Evolutionary conservation across 2,113 vertebrate genomes (phyloP).

Genomic region (Campylorhamphus procurvoides): DNA sequence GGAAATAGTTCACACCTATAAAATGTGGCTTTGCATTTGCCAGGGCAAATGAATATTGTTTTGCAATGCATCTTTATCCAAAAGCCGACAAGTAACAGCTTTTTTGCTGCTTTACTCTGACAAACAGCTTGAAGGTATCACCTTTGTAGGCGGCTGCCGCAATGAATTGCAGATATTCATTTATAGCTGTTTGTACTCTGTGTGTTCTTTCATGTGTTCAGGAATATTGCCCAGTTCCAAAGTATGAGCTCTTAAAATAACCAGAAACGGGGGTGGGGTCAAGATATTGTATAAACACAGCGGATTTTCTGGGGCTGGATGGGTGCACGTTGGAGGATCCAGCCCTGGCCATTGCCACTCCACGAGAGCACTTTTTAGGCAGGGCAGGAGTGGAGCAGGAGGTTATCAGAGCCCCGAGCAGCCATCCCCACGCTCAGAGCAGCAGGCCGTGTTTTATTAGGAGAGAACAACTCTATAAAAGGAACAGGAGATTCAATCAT

Average conservation of each 20-base stretch:
- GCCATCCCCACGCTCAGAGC: slow-evolving; percentile 62
- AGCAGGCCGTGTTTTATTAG: slow-evolving; percentile 83
- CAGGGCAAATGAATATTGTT: slow-evolving; percentile 59
- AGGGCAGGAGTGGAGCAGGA: slow-evolving; percentile 42
- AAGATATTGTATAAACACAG: slow-evolving; percentile 49
- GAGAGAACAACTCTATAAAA: slow-evolving; percentile 89
- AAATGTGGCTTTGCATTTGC: slow-evolving; percentile 63
- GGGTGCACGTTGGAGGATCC: neutral
- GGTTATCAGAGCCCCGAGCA: slow-evolving; percentile 48
- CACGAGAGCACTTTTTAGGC: slow-evolving; percentile 21
- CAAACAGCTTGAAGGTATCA: slow-evolving; percentile 74
- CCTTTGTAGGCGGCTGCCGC: slow-evolving; percentile 64
- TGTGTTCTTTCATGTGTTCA: slow-evolving; percentile 68
- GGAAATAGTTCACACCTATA: slow-evolving; percentile 76
- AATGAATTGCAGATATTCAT: slow-evolving; percentile 60
- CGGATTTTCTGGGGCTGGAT: neutral
- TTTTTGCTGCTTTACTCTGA: slow-evolving; percentile 56
- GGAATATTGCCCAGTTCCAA: slow-evolving; percentile 73
- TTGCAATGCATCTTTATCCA: slow-evolving; percentile 58
- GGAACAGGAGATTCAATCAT: slow-evolving; percentile 82
- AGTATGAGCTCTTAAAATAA: slow-evolving; percentile 74
- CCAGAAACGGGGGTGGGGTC: slow-evolving; percentile 60
- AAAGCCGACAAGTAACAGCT: slow-evolving; percentile 71
- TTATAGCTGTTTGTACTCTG: slow-evolving; percentile 56
- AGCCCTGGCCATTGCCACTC: neutral